These are phyloP conservation scores for Eledone cirrhosa DNA, from an alignment of 2,888 invertebrate genomes.

Conservation along the genomic window DNA sequence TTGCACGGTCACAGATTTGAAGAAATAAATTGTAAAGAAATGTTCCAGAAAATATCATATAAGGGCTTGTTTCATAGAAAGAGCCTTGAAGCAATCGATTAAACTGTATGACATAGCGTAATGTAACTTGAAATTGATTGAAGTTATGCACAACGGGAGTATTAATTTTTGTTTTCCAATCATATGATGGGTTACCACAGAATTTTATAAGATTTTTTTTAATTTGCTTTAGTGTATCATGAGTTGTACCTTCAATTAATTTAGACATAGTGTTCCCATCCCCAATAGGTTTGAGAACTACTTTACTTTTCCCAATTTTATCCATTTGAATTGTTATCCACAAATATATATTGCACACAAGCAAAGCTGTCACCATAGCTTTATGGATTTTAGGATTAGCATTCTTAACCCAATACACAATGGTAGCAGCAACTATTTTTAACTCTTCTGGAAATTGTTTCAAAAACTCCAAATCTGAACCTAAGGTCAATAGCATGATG, in stretches of 20 bases:
- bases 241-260: too few species aligned
- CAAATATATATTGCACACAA: constrained; percentile 39
- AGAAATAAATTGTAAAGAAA: constrained; percentile 56
- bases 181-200: constrained; percentile 33
- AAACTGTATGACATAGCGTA: constrained; percentile 51
- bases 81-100: constrained; percentile 59
- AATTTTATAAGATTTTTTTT: constrained; percentile 38
- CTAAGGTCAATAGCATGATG: constrained; percentile 32
- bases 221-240: constrained; percentile 32
- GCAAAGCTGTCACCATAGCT: constrained; percentile 40
- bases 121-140: constrained; percentile 63
- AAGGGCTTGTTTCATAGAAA: constrained; percentile 35
- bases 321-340: constrained; percentile 1
- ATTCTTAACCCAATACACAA: constrained; percentile 48
- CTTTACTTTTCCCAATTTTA: too few species aligned
- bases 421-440: constrained; percentile 35
- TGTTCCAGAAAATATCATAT: constrained; percentile 50
- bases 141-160: constrained; percentile 54
- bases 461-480: neutral
- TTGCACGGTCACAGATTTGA: constrained; percentile 45
- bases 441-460: constrained; percentile 31
- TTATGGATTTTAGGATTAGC: constrained; percentile 46
- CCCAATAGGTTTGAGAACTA: too few species aligned
- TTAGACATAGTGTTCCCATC: too few species aligned
- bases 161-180: constrained; percentile 4